A percentile compares a stretch with the other conserved stretches of the same genome.
Evolutionary conservation across 2,113 vertebrate genomes (phyloP).

Genomic region (Campylomormyrus numenius): DNA sequence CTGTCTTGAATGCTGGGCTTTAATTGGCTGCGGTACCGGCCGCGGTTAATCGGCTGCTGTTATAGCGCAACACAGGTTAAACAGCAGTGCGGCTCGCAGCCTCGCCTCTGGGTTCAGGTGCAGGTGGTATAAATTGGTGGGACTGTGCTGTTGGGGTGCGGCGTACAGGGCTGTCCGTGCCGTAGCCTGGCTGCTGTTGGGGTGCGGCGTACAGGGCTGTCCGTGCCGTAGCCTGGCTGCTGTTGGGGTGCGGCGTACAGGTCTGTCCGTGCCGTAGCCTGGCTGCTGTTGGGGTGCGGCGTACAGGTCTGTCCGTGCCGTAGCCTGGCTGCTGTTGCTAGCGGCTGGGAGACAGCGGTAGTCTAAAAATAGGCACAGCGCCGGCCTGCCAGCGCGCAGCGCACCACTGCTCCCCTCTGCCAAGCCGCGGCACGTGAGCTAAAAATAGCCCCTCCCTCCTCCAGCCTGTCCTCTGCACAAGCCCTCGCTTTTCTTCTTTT

Average conservation of each 20-base stretch:
- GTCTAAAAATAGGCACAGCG: constrained; percentile 63
- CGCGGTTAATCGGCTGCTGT: background rate
- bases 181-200: constrained; percentile 34
- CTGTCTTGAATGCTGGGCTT: background rate
- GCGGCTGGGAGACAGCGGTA: constrained; percentile 51
- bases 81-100: background rate
- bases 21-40: background rate
- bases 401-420: constrained; percentile 44
- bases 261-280: background rate
- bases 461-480: background rate
- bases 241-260: constrained; percentile 14
- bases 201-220: background rate
- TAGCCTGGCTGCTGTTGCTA: constrained; percentile 38
- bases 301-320: background rate
- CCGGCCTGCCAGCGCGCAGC: constrained; percentile 46
- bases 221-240: constrained; percentile 25
- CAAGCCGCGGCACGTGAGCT: constrained; percentile 59
- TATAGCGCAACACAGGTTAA: background rate
- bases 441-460: constrained; percentile 54
- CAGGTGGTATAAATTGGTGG: background rate
- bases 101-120: background rate
- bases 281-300: constrained; percentile 29
- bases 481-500: background rate
- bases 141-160: background rate
- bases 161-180: background rate